Base-by-base conservation (phyloP, 2,113 vertebrate genomes). In the Ochotona curzoniae region DNA sequence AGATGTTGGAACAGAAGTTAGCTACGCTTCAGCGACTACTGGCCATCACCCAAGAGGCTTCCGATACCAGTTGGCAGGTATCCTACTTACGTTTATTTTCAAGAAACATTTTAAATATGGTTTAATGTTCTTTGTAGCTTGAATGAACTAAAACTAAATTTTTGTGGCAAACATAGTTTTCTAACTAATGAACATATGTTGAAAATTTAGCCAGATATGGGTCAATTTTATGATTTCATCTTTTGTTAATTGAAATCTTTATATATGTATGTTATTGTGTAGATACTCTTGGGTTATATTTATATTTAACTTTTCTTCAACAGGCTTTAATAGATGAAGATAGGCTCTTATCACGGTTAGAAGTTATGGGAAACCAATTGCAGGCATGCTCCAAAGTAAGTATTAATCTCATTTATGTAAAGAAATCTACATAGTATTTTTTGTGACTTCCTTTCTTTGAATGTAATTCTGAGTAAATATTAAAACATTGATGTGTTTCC, bases 281-380 rank as follows among this genome's bases (percentile, higher is more conserved):
- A 76, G 70, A 75, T 92, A 61, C 23, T 69, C n/a, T 94, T 23
- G 4, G 9, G 3, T 93, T 96, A 95, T 75, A 87, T 51, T 93
- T 79, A 63, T 84, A 25, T 89, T 96, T 25, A 32, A 76, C 90
- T 57, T 96, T 97, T 97, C 89, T 96, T 71, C 89, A 61, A 66
- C 95, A 99, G 99, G 99, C 99, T 98, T 98, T 99, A 98, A 99
- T 99, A 96, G 99, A 99, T 98, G 99, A 99, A 98, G 99, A 99
- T 97, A 99, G 99, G 96, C 98, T 99, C 91, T 99, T 99, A 89
- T 99, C 99, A 96, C 98, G 99, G 94, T 98, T 99, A 97, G 99
- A 99, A 97, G 99, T 99, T 97, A 99, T 99, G 99, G 99, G 99
- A 96, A 99, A 99, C 97, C 99, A 99, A 4, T 98, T 99, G 92